These are phyloP conservation scores for Synergus japonicus DNA, from an alignment of 2,888 invertebrate genomes.

Conservation along the genomic window DNA sequence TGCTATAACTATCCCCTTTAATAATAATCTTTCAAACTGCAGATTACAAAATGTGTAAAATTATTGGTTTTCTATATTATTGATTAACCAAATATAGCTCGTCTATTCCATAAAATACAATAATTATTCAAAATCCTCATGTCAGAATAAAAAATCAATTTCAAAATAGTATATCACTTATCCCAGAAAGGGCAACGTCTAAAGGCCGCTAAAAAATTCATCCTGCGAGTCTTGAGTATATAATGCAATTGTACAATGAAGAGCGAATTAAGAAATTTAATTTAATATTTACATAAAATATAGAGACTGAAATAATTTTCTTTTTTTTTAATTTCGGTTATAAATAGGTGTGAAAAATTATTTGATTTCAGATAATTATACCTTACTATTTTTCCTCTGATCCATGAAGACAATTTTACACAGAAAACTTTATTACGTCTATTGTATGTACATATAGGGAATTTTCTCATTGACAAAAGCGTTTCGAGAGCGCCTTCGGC, in stretches of 20 bases:
- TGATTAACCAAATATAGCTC: no score
- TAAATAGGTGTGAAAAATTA: neutral
- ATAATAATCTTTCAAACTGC: no score
- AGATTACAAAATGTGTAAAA: no score
- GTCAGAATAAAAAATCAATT: neutral
- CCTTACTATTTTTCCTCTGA: neutral
- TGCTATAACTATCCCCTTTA: no score
- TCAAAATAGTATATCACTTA: neutral
- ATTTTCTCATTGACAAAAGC: slow-evolving; percentile 30
- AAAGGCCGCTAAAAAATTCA: neutral
- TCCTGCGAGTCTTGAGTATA: no score
- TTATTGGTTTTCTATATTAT: no score
- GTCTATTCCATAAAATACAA: neutral
- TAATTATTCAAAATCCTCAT: neutral
- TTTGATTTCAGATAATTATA: neutral
- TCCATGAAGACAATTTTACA: neutral
- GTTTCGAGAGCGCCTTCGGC: slow-evolving; percentile 15
- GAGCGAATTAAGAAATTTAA: neutral
- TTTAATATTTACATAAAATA: neutral
- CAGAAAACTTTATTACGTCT: neutral
- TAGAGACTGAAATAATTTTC: no score
- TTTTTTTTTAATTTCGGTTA: neutral
- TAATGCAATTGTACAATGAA: neutral
- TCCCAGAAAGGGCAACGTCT: neutral
- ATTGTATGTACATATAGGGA: neutral